Base-by-base conservation (phyloP, 2,888 invertebrate genomes). In the Gisinianus flammeolus region DNA sequence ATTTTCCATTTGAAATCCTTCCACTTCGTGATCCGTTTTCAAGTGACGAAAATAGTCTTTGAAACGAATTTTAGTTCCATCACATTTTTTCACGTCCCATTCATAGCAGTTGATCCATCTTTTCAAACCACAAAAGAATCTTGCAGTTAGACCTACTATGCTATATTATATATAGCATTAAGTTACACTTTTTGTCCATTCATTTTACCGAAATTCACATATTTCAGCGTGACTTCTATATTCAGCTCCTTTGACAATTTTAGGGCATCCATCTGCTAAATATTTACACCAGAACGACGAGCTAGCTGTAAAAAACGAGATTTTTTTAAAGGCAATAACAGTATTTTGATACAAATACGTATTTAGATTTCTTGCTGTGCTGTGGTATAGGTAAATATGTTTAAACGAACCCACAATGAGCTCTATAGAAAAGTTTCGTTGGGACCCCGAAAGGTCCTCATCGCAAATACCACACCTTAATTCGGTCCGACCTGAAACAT, bases 261-360 rank as follows among this genome's bases (percentile, higher is more conserved):
- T 68, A 22, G 80, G 78, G 44, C 83, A 83, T n/a, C 83, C 83
- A 52, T 83, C 83, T 2, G 75, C 68, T 16, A 80, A 62, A 68
- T 81, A 77, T 69, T 83, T 83, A 54, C 83, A 83, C 83, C 81
- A 81, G 54, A 81, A 83, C 0, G 81, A 81, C 16, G 82, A 83
- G 52, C 67, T 81, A 0, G 80, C 81, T 2, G 81, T 81, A 30
- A 82, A n/a, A n/a, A n/a, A n/a, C n/a, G n/a, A n/a, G n/a, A n/a
- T n/a, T n/a, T n/a, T n/a, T n/a, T n/a, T n/a, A n/a, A n/a, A n/a
- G n/a, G n/a, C n/a, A n/a, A n/a, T n/a, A n/a, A n/a, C n/a, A n/a
- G n/a, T n/a, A n/a, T n/a, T n/a, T n/a, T n/a, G n/a, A n/a, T n/a
- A n/a, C n/a, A n/a, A n/a, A n/a, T n/a, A n/a, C n/a, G n/a, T n/a